Percentiles rank a stretch among this genome's conserved stretches.
These are phyloP conservation scores for Ecdyonurus torrentis DNA, from an alignment of 2,888 invertebrate species.

Conservation along the genomic window DNA sequence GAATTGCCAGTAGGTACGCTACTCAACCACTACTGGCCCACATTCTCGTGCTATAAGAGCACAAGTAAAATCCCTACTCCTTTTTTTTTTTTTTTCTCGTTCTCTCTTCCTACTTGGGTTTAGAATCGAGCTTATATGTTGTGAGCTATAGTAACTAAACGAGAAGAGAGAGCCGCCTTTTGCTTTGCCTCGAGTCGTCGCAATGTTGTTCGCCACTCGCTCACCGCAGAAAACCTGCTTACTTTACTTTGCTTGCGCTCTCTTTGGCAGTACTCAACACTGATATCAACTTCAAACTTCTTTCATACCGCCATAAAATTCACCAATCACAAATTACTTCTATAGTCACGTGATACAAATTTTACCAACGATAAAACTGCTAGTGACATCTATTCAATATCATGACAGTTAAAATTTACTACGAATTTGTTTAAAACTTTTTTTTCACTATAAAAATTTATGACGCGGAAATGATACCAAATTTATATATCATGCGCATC, in stretches of 20 bases:
- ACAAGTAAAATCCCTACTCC: neutral
- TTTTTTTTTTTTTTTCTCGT: too few species aligned
- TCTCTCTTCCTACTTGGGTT: neutral
- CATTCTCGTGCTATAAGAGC: neutral
- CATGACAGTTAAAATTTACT: too few species aligned
- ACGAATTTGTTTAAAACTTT: too few species aligned
- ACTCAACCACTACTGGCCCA: neutral
- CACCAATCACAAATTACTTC: neutral
- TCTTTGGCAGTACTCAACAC: neutral
- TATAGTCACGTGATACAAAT: neutral
- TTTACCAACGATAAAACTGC: neutral
- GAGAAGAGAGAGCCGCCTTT: too few species aligned
- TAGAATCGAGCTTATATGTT: too few species aligned
- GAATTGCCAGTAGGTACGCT: neutral
- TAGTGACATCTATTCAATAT: neutral
- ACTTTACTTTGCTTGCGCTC: neutral
- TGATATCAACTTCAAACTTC: neutral
- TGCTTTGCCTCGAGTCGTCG: neutral
- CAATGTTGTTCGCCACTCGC: too few species aligned
- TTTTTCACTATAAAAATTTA: too few species aligned
- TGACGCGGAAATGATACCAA: too few species aligned
- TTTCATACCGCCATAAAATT: neutral
- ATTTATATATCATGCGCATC: too few species aligned
- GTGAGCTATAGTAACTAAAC: too few species aligned
- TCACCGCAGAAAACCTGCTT: neutral